Evolutionary conservation across 2,888 invertebrate species (phyloP).

Genomic region (Parascotia fuliginaria): DNA sequence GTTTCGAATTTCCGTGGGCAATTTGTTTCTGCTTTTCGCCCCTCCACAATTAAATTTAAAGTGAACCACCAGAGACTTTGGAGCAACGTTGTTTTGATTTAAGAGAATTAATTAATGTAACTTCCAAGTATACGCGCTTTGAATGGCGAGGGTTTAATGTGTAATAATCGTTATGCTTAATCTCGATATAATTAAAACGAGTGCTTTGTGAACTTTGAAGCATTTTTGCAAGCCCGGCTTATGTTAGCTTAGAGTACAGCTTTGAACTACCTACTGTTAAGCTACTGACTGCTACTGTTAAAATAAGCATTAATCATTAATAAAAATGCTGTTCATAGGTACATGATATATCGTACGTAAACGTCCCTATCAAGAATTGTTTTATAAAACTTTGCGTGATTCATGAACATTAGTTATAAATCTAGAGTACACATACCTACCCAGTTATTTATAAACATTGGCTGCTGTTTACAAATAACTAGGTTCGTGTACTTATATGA

Average conservation of each 20-base stretch:
- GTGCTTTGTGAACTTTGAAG: conserved; percentile 33
- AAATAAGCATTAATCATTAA: conserved; percentile 2
- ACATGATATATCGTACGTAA: too few relatives aligned
- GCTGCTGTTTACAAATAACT: too few relatives aligned
- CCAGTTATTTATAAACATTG: too few relatives aligned
- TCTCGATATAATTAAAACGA: conserved; percentile 41
- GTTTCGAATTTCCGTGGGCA: conserved; percentile 59
- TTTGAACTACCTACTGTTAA: not conserved
- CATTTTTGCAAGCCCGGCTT: conserved; percentile 22
- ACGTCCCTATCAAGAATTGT: too few relatives aligned
- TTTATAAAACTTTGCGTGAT: too few relatives aligned
- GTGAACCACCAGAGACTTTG: conserved; percentile 64
- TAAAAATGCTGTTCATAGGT: too few relatives aligned
- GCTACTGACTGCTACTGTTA: too few relatives aligned
- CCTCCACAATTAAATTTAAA: conserved; percentile 74
- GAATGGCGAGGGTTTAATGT: conserved; percentile 55
- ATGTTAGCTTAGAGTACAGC: conserved; percentile 6
- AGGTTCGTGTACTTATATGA: too few relatives aligned
- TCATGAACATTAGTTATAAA: too few relatives aligned
- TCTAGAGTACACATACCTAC: too few relatives aligned
- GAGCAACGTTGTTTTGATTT: conserved; percentile 76
- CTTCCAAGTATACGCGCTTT: conserved; percentile 57
- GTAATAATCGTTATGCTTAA: conserved; percentile 55
- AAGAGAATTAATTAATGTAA: conserved; percentile 74
- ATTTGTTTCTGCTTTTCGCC: conserved; percentile 64